phyloP scores from a whole-genome alignment of 2,888 invertebrate genomes.

The Microchrysa polita region DNA sequence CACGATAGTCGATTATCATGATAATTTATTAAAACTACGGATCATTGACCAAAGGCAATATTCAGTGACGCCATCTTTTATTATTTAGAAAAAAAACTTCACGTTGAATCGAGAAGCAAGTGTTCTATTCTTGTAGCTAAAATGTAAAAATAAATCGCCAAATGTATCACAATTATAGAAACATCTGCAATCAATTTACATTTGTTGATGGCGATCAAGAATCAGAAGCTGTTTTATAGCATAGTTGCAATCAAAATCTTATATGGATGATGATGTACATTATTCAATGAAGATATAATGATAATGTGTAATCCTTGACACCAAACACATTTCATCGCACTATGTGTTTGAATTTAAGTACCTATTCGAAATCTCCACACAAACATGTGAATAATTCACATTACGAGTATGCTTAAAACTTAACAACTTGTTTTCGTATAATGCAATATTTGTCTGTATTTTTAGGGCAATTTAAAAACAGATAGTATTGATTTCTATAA shows the following conservation, averaged over 20 bases:
- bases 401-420: neutral
- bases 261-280: neutral
- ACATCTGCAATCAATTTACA: constrained; percentile 2
- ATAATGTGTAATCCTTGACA: constrained; percentile 27
- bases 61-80: too few species aligned
- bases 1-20: too few species aligned
- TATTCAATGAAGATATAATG: neutral
- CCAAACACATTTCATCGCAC: neutral
- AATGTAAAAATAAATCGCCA: neutral
- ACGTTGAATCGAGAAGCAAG: too few species aligned
- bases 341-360: neutral
- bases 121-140: too few species aligned
- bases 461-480: neutral
- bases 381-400: too few species aligned
- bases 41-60: too few species aligned
- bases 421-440: neutral
- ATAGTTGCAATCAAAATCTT: constrained; percentile 17
- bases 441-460: neutral
- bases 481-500: too few species aligned
- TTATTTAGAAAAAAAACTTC: too few species aligned
- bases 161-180: too few species aligned
- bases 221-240: neutral
- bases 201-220: neutral
- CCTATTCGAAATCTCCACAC: too few species aligned
- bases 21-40: too few species aligned